Percentiles rank a stretch among this genome's conserved stretches.
phyloP scores from a whole-genome alignment of 1,140 invertebrate genomes.

The Stegodyphus mimosarum region DNA sequence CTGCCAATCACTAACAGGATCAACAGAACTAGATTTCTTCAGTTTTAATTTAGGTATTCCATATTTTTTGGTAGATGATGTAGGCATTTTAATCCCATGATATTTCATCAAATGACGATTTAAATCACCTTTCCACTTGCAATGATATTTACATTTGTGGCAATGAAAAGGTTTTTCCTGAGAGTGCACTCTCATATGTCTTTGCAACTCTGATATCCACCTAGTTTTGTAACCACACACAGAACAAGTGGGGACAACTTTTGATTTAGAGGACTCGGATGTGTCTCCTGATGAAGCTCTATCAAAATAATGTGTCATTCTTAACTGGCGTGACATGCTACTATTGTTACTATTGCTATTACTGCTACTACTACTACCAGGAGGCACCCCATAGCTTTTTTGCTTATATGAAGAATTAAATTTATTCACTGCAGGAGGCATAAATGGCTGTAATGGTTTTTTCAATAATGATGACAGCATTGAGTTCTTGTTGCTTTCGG shows the following conservation, averaged over 20 bases:
- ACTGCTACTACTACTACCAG: too few species aligned
- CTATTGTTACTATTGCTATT: not conserved
- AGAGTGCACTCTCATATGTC: constrained; percentile 79
- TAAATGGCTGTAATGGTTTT: constrained; percentile 32
- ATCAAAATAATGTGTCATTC: constrained; percentile 17
- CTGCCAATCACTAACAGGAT: constrained; percentile 25
- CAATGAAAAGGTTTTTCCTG: constrained; percentile 69
- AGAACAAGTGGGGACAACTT: constrained; percentile 71
- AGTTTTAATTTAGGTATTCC: not conserved
- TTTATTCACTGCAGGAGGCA: constrained; percentile 5
- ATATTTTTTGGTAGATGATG: constrained; percentile 4
- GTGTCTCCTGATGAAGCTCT: not conserved
- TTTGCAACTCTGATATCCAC: constrained; percentile 82
- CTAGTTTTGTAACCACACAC: constrained; percentile 83
- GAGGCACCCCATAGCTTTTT: not conserved
- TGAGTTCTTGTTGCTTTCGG: constrained; percentile 23
- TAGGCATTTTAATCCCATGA: constrained; percentile 64
- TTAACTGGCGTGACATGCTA: constrained; percentile 16
- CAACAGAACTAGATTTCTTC: constrained; percentile 11
- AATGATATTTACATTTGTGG: constrained; percentile 68
- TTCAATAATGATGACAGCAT: constrained; percentile 46
- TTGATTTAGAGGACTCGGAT: constrained; percentile 20
- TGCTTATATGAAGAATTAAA: constrained; percentile 6
- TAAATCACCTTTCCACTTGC: constrained; percentile 71
- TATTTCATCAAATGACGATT: constrained; percentile 69